Base-by-base conservation (phyloP, 2,113 vertebrate species). In the Toxotes chatareus region DNA sequence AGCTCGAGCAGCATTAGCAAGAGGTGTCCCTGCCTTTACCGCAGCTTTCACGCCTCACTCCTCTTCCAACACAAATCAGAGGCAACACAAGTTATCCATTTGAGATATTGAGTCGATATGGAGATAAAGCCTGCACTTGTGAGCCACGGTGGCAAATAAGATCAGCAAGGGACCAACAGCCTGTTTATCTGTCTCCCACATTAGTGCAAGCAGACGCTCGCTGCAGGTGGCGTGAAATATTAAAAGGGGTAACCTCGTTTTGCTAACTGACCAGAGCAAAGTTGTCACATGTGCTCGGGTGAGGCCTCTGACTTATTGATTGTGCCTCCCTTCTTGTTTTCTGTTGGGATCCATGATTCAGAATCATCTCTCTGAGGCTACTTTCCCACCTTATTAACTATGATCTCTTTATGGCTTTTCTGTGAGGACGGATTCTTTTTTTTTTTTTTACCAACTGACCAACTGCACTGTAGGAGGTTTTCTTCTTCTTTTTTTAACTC, bases 161-260 rank as follows among this genome's bases (percentile, higher is more conserved):
- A 94, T 75, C 93, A 91, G 93, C 95, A 75, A 88, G 96, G 95
- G 95, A 96, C 92, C 70, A 77, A 80, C 94, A 80, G 93, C 87
- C 93, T 94, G 95, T 95, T 96, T 96, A 95, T 95, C 94, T 93
- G 92, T 95, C 95, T 95, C 90, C 96, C 92, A 83, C 93, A 95
- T 97, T 95, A 96, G 94, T 91, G 95, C 90, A 91, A 94, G 91
- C 95, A 94, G 93, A 92, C 93, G 75, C 89, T 95, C 91, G 90
- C 95, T 95, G 90, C 94, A 96, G 96, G 95, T 96, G 95, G 92
- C 93, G 96, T 96, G 93, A 96, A 97, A 97, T 96, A 96, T 97
- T 96, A 91, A 97, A 92, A 76, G 64, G 64, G 84, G 92, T 95
- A 95, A 95, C 94, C 94, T 95, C 89, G 85, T 95, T 96, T 94